phyloP scores from a whole-genome alignment of 2,888 invertebrate species.

The Caenorhabditis sp. region DNA sequence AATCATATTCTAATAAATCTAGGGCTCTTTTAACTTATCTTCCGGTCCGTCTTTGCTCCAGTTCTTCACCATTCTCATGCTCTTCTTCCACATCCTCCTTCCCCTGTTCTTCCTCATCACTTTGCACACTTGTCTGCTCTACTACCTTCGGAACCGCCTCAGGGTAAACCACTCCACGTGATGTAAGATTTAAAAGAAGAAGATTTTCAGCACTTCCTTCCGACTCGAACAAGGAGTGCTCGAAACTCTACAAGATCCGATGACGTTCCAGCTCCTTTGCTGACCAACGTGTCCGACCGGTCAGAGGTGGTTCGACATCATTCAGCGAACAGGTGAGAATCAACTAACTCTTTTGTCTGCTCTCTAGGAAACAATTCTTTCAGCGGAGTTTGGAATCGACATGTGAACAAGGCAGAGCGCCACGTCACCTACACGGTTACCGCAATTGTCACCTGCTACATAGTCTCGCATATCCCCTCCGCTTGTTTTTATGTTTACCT shows the following conservation, averaged over 20 bases:
- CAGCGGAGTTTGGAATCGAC: constrained; percentile 60
- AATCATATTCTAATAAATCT: too few species aligned
- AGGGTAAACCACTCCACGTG: constrained; percentile 1
- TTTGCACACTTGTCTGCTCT: constrained; percentile 64
- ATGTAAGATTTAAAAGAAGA: not conserved
- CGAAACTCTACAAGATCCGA: constrained; percentile 43
- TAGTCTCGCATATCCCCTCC: constrained; percentile 66
- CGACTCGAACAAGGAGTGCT: constrained; percentile 19
- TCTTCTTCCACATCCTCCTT: constrained; percentile 56
- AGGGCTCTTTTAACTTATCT: too few species aligned
- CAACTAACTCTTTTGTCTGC: not conserved
- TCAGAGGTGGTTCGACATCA: constrained; percentile 47
- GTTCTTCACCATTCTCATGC: constrained; percentile 31
- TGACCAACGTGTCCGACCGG: constrained; percentile 28
- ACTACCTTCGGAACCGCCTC: constrained; percentile 60
- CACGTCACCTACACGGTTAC: constrained; percentile 69
- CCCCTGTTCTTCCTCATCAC: constrained; percentile 63
- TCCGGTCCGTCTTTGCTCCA: constrained; percentile 37
- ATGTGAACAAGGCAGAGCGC: constrained; percentile 64
- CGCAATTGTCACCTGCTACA: constrained; percentile 66
- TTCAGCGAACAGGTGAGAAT: constrained; percentile 46
- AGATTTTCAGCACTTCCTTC: constrained; percentile 44
- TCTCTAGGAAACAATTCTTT: not conserved
- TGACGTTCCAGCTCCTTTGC: constrained; percentile 47
- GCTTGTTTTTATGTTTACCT: constrained; percentile 64